A percentile compares a stretch with the other conserved stretches of the same genome.
Evolutionary conservation across 2,888 invertebrate genomes (phyloP).

Genomic region (Carabus problematicus): DNA sequence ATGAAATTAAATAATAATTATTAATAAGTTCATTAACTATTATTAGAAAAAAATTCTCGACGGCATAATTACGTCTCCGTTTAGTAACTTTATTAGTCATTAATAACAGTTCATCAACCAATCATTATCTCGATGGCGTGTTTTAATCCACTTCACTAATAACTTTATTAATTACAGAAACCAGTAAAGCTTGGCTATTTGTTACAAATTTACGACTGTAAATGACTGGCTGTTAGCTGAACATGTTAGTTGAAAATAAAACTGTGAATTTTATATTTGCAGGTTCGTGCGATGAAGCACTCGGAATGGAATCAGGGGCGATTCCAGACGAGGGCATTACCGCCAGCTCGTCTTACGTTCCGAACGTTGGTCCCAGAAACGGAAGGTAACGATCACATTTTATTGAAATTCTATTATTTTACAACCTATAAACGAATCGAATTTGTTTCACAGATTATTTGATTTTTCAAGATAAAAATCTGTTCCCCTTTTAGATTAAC

Average conservation of each 20-base stretch:
- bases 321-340: conserved; percentile 73
- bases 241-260: not conserved
- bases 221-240: not conserved
- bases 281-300: conserved; percentile 68
- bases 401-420: conserved; percentile 17
- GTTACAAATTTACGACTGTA: not conserved
- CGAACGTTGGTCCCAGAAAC: conserved; percentile 72
- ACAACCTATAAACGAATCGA: not conserved
- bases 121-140: no score
- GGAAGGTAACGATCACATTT: conserved; percentile 65
- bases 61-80: no score
- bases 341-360: conserved; percentile 75
- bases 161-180: no score
- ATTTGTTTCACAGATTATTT: not conserved
- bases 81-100: no score
- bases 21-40: no score
- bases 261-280: conserved; percentile 50
- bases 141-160: no score
- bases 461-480: no score
- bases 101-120: no score
- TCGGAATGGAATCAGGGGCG: conserved; percentile 76
- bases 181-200: not conserved
- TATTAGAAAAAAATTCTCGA: no score
- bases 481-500: no score
- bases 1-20: no score